Evolutionary conservation across 1,140 invertebrate species (phyloP).

Genomic region (Acromyrmex echinatior): DNA sequence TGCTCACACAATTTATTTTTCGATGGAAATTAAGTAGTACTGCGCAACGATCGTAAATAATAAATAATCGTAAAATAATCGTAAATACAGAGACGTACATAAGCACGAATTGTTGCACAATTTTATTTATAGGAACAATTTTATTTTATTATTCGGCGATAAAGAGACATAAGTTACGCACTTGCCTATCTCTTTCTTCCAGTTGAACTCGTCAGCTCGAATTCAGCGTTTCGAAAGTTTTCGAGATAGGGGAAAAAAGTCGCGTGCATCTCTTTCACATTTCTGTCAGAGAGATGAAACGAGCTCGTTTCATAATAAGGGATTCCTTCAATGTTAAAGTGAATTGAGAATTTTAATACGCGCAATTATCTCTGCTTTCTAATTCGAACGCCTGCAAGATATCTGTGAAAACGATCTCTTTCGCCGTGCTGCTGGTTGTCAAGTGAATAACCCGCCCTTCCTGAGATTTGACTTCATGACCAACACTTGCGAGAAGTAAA

Average conservation of each 20-base stretch:
- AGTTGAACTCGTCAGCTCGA: background rate
- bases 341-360: slow-evolving; percentile 40
- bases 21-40: slow-evolving; percentile 6
- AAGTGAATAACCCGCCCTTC: slow-evolving; percentile 43
- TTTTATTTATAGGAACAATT: slow-evolving; percentile 2
- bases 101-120: slow-evolving; percentile 12
- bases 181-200: slow-evolving; percentile 20
- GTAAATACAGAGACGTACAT: background rate
- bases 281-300: slow-evolving; percentile 8
- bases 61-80: no score
- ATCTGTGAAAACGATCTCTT: slow-evolving; percentile 21
- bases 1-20: background rate
- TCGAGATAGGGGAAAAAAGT: slow-evolving; percentile 38
- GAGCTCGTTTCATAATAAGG: slow-evolving; percentile 46
- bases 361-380: slow-evolving; percentile 60
- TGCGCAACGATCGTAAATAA: background rate
- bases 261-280: background rate
- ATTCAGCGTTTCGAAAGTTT: slow-evolving; percentile 42
- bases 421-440: background rate
- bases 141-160: slow-evolving; percentile 36
- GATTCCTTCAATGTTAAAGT: slow-evolving; percentile 25
- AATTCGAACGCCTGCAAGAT: slow-evolving; percentile 36
- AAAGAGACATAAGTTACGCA: background rate
- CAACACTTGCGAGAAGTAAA: background rate
- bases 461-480: background rate